Percentiles rank a stretch among this genome's conserved stretches.
These are phyloP conservation scores for Diplazon laetatorius DNA, from an alignment of 2,888 invertebrate genomes.

Conservation along the genomic window DNA sequence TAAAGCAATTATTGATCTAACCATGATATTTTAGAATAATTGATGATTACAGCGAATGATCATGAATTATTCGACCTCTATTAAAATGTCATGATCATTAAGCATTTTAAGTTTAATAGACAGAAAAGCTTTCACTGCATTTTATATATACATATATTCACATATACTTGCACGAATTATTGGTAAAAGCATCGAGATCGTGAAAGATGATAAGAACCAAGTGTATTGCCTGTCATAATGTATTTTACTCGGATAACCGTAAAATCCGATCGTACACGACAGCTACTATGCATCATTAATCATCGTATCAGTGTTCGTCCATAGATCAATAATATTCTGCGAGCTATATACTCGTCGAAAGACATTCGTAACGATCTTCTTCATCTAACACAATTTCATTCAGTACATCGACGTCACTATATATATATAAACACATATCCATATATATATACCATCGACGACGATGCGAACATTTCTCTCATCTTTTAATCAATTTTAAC, in stretches of 20 bases:
- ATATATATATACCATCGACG: not conserved
- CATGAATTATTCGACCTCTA: too few relatives aligned
- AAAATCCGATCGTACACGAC: constrained; percentile 39
- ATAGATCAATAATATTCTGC: not conserved
- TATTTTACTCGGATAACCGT: constrained; percentile 44
- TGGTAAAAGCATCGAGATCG: not conserved
- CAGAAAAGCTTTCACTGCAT: too few relatives aligned
- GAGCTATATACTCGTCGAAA: not conserved
- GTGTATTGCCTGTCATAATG: constrained; percentile 15
- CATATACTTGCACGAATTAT: too few relatives aligned
- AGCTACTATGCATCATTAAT: constrained; percentile 29
- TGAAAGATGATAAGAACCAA: not conserved
- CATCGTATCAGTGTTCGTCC: constrained; percentile 19
- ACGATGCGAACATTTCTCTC: not conserved
- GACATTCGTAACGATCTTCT: constrained; percentile 26
- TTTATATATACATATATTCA: too few relatives aligned
- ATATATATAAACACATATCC: too few relatives aligned
- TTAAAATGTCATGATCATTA: too few relatives aligned
- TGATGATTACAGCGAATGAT: too few relatives aligned
- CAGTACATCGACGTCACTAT: too few relatives aligned
- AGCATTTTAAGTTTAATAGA: too few relatives aligned
- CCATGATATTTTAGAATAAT: too few relatives aligned
- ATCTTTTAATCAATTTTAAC: constrained; percentile 1
- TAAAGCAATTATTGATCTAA: too few relatives aligned
- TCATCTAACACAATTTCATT: constrained; percentile 41